phyloP scores from a whole-genome alignment of 2,888 invertebrate species.

The Sepiola atlantica region DNA sequence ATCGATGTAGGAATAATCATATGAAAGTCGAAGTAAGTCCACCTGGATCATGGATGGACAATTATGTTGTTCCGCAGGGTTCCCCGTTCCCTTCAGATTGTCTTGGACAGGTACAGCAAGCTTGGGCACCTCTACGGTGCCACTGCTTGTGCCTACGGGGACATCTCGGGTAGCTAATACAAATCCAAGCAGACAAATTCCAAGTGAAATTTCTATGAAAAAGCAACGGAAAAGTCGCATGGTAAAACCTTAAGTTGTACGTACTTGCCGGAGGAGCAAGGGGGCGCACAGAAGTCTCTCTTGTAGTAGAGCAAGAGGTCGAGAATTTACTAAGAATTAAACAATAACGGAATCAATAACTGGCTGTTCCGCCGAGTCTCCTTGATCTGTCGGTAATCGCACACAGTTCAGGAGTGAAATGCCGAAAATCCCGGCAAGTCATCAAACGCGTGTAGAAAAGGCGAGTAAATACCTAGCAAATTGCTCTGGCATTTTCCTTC shows the following conservation, averaged over 20 bases:
- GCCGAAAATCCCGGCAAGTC: not conserved
- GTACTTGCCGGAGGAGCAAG: conserved; percentile 46
- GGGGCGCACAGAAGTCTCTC: conserved; percentile 34
- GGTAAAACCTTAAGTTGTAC: conserved; percentile 47
- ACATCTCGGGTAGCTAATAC: conserved; percentile 43
- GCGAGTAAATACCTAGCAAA: not conserved
- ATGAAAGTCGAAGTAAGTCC: conserved; percentile 46
- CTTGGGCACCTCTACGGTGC: conserved; percentile 35
- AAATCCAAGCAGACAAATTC: conserved; percentile 42
- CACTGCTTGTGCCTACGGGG: conserved; percentile 34
- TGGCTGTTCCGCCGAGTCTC: conserved; percentile 40
- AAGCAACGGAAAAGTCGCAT: conserved; percentile 37
- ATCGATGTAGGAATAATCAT: conserved; percentile 41
- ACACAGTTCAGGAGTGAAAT: not conserved
- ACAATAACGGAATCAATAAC: conserved; percentile 36
- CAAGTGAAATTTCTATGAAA: conserved; percentile 40
- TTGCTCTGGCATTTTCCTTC: conserved; percentile 34
- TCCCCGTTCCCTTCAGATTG: conserved; percentile 36
- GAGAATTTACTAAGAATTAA: conserved; percentile 36
- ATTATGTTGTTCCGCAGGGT: conserved; percentile 37
- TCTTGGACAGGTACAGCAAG: conserved; percentile 43
- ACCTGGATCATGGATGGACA: conserved; percentile 44
- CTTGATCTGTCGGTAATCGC: conserved; percentile 37
- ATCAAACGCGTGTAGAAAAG: conserved; percentile 39
- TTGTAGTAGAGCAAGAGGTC: conserved; percentile 42